Evolutionary conservation across 2,113 vertebrate species (phyloP), one percentile per base, ranked within the genome.

Genomic region (Romanogobio albipinnatus): DNA sequence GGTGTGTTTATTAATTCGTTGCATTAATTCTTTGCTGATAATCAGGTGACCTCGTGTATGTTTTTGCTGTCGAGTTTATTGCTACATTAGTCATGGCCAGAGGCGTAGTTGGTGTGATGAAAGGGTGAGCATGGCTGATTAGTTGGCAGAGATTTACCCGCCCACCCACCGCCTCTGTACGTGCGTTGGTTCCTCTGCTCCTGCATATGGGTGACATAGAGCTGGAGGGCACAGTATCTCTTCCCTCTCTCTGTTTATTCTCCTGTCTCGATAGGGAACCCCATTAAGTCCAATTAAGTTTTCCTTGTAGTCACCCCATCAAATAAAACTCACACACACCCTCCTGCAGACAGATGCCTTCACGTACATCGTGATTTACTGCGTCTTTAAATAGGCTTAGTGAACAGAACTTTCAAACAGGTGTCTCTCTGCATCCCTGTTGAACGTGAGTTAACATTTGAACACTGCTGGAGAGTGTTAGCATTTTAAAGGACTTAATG

Each of bases 211-310:
- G 80, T 93, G 93, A 93, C 93, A 92, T 82, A 71, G 73, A 80
- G 91, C 92, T 93, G 90, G 82, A 87, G 92, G 93, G 89, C 90
- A 87, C 92, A 90, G 90, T 88, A 87, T 86, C 76, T 91, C 83
- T 82, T 47, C 58, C 53, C 90, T 88, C 87, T 85, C 84, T 91
- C 78, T 93, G 92, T 94, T 94, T 93, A 92, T 93, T 93, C 90
- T 91, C 66, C 86, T 83, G 24, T 84, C 91, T 93, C 93, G 89
- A 76, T 86, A 73, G 92, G 91, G 92, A 92, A 88, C 87, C 84
- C 88, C 86, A 92, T 94, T 95, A 93, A 83, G 87, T 91, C 90
- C 92, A 93, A 94, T 94, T 94, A 94, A 90, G 85, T 91, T 89
- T 84, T 83, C 81, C 88, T 86, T 87, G 62, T 87, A 86, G 89